These are phyloP conservation scores for Luidia sarsii DNA, from an alignment of 53 echinoderm and acorn worm genomes.

Conservation along the genomic window DNA sequence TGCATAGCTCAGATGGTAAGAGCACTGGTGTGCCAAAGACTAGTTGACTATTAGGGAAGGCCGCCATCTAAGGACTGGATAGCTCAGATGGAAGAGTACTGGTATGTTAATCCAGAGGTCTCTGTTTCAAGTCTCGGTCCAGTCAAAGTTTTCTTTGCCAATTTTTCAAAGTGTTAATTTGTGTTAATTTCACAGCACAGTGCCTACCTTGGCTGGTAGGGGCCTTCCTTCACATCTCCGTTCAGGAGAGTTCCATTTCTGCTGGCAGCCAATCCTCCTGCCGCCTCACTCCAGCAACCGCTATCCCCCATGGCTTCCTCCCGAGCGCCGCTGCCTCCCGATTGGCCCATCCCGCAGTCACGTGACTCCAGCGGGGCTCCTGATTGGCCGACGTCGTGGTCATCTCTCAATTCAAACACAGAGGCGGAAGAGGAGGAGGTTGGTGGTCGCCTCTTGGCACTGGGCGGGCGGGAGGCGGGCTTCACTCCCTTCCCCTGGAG, in stretches of 20 bases:
- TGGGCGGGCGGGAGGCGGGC: not conserved
- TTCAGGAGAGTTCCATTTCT: not conserved
- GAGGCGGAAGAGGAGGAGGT: not conserved
- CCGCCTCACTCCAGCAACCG: constrained; percentile 63
- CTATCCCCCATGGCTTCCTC: constrained; percentile 48
- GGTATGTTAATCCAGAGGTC: too few species aligned
- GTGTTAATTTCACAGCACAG: too few species aligned
- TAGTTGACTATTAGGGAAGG: too few species aligned
- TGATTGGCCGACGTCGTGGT: constrained; percentile 2
- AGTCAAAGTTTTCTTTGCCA: too few species aligned
- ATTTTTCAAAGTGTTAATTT: too few species aligned
- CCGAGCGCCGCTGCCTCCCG: not conserved
- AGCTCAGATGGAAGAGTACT: too few species aligned
- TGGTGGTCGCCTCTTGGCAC: constrained; percentile 23
- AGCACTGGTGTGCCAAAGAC: too few species aligned
- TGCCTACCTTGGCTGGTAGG: constrained; percentile 17
- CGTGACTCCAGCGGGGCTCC: not conserved
- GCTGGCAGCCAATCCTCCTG: constrained; percentile 14
- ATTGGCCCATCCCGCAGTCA: not conserved
- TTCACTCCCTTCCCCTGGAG: constrained; percentile 34
- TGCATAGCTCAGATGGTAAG: too few species aligned
- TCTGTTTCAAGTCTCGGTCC: too few species aligned
- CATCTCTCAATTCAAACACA: constrained; percentile 13
- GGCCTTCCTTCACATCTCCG: not conserved
- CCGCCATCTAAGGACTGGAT: too few species aligned